phyloP scores from a whole-genome alignment of 2,113 vertebrate genomes.

The Diphyllodes magnificus region DNA sequence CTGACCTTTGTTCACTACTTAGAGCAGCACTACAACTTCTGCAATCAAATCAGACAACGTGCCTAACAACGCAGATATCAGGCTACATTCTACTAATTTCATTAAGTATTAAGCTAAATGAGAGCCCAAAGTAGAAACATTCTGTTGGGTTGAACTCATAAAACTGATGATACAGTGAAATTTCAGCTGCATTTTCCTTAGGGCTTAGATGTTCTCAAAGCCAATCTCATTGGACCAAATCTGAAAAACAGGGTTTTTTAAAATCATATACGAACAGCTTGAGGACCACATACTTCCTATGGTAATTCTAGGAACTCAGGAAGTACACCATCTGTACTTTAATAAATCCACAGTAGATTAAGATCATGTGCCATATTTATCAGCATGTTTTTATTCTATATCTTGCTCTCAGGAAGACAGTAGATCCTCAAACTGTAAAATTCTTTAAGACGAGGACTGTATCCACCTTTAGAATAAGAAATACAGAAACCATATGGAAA shows the following conservation, averaged over 20 bases:
- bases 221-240: background rate
- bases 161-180: background rate
- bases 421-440: background rate
- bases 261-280: background rate
- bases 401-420: background rate
- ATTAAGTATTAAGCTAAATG: background rate
- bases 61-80: background rate
- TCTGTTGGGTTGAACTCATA: background rate
- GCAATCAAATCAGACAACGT: background rate
- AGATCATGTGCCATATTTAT: conserved; percentile 9
- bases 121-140: background rate
- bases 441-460: background rate
- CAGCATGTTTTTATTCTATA: background rate
- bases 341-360: conserved; percentile 25
- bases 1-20: background rate
- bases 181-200: background rate
- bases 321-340: conserved; percentile 45
- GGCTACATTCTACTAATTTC: background rate
- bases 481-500: background rate
- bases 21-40: background rate
- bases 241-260: background rate
- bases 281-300: conserved; percentile 12
- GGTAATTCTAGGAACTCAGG: background rate
- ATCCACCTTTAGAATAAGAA: background rate
- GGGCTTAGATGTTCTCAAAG: background rate